These are phyloP conservation scores for Agrilus biguttatus DNA, from an alignment of 2,888 invertebrate species.

Conservation along the genomic window DNA sequence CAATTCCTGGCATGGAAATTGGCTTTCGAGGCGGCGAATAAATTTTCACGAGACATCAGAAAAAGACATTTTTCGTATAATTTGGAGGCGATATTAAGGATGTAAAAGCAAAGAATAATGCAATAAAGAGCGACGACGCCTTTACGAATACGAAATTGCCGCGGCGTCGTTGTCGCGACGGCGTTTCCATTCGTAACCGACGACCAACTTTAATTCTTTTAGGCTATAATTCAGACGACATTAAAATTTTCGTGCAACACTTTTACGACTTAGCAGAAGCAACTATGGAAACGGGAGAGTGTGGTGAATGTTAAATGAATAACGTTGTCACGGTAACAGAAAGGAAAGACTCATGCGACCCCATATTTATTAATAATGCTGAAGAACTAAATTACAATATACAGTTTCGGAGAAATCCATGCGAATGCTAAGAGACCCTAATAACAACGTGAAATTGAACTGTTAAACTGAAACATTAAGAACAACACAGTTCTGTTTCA, in stretches of 20 bases:
- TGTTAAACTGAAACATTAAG: no score
- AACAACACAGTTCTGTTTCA: no score
- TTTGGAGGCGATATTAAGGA: constrained; percentile 13
- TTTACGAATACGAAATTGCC: constrained; percentile 12
- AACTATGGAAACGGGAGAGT: constrained; percentile 6
- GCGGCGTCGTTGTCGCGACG: constrained; percentile 3
- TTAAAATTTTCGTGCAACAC: constrained; percentile 11
- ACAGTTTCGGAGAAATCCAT: no score
- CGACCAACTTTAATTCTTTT: constrained; percentile 11
- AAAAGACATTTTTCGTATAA: constrained; percentile 12
- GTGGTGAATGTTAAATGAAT: no score
- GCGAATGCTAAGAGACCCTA: no score
- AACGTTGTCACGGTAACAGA: no score
- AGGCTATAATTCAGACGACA: constrained; percentile 10
- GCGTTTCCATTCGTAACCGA: no score
- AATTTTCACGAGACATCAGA: constrained; percentile 9
- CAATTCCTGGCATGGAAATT: constrained; percentile 10
- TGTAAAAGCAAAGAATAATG: constrained; percentile 13
- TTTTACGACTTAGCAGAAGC: constrained; percentile 10
- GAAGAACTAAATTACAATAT: no score
- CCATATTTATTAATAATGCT: no score
- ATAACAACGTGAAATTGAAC: no score
- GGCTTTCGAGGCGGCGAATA: constrained; percentile 10
- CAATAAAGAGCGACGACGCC: constrained; percentile 11
- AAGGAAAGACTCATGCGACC: no score